Percentiles rank a stretch among this genome's conserved stretches.
Conservation (phyloP, 2,888 invertebrate species). For the Eupithecia insigniata region DNA sequence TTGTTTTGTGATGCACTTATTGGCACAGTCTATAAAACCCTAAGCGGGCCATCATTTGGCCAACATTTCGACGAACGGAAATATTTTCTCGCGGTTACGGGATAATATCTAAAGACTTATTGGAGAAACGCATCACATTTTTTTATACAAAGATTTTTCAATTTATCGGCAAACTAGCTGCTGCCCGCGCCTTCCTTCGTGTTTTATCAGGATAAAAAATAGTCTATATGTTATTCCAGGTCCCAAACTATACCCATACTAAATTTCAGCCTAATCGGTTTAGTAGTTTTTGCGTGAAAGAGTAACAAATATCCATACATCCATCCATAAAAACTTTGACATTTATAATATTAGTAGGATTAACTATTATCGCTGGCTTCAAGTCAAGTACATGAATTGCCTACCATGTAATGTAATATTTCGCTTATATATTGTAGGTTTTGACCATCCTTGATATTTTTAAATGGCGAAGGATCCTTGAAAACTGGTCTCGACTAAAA, state of each 20-base stretch:
- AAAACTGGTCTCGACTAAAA: conserved; percentile 19
- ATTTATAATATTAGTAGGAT: too few species aligned
- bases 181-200: too few species aligned
- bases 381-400: background rate
- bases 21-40: background rate
- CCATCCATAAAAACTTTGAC: too few species aligned
- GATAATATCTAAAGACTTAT: background rate
- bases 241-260: too few species aligned
- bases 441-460: conserved; percentile 7
- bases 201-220: too few species aligned
- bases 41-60: background rate
- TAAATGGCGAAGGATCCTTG: background rate
- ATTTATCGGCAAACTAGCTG: too few species aligned
- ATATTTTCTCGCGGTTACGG: background rate
- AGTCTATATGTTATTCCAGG: too few species aligned
- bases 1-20: background rate
- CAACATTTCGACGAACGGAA: background rate
- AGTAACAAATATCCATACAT: too few species aligned
- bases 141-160: too few species aligned
- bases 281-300: too few species aligned
- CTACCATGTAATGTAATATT: background rate
- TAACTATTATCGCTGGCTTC: background rate
- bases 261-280: too few species aligned
- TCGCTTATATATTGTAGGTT: background rate
- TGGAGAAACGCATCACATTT: background rate